A percentile compares a stretch with the other conserved stretches of the same genome.
Evolutionary conservation across 1,140 invertebrate genomes (phyloP).

Genomic region (Chlorops oryzae): DNA sequence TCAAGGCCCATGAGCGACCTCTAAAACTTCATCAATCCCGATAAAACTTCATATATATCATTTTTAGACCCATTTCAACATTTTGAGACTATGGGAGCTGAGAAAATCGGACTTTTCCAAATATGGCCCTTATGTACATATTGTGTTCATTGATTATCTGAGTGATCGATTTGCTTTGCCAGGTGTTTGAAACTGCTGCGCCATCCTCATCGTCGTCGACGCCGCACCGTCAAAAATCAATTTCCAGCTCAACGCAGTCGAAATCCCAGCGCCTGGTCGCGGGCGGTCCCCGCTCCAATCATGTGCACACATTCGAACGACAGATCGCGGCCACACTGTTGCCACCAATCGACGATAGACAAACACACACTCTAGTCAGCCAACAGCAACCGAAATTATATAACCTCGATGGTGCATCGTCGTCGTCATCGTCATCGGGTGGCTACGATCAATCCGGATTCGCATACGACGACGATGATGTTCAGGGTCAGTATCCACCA

Average conservation of each 20-base stretch:
- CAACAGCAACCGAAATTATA: constrained; percentile 6
- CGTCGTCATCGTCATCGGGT: constrained; percentile 7
- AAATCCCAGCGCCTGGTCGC: constrained; percentile 22
- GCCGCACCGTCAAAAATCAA: background rate
- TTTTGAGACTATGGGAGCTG: too few species aligned
- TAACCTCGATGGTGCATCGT: constrained; percentile 23
- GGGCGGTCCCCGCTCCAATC: constrained; percentile 20
- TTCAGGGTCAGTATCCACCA: constrained; percentile 37
- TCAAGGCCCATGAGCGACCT: too few species aligned
- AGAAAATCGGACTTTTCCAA: background rate
- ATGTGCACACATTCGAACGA: constrained; percentile 39
- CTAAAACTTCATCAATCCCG: too few species aligned
- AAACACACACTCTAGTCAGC: constrained; percentile 25
- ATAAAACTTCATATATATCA: too few species aligned
- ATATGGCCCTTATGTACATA: too few species aligned
- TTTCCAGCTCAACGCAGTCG: constrained; percentile 31
- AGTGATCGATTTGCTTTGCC: background rate
- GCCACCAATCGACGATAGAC: background rate
- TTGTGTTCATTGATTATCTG: too few species aligned
- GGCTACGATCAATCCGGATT: constrained; percentile 21
- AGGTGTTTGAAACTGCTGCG: constrained; percentile 38
- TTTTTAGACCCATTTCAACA: too few species aligned
- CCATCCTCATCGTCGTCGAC: constrained; percentile 2
- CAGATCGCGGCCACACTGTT: constrained; percentile 17
- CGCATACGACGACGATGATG: constrained; percentile 32